Percentiles rank a stretch among this genome's conserved stretches.
These are phyloP conservation scores for Crypturellus tataupa DNA, from an alignment of 2,797 vertebrate species.

Conservation along the genomic window DNA sequence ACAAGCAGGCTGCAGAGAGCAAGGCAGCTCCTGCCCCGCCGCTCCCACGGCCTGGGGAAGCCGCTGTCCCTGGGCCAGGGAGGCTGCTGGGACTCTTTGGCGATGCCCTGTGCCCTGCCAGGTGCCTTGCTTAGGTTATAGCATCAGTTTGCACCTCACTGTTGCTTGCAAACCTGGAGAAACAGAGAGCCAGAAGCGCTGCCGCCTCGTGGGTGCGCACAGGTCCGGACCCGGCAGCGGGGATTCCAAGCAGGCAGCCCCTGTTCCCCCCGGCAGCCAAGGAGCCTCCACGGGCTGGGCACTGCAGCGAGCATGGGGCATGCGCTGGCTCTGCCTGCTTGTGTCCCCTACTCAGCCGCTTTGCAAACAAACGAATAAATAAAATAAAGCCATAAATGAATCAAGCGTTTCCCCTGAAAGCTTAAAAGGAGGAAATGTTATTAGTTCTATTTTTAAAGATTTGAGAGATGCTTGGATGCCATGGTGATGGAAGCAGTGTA, in stretches of 20 bases:
- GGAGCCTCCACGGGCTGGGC: too few relatives aligned
- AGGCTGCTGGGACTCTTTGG: background rate
- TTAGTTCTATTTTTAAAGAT: constrained; percentile 59
- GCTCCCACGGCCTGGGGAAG: background rate
- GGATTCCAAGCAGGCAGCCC: too few relatives aligned
- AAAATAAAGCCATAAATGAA: constrained; percentile 14
- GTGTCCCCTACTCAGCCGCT: background rate
- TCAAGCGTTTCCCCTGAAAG: background rate
- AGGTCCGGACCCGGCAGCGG: background rate
- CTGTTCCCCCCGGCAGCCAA: too few relatives aligned
- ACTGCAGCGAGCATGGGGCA: too few relatives aligned
- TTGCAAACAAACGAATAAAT: constrained; percentile 41
- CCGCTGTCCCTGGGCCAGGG: accelerated
- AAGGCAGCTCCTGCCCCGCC: too few relatives aligned
- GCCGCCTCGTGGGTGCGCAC: accelerated
- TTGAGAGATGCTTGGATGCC: background rate
- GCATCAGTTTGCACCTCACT: accelerated
- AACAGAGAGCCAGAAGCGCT: background rate
- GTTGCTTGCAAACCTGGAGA: accelerated
- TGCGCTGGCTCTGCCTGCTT: too few relatives aligned
- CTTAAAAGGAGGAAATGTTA: constrained; percentile 16
- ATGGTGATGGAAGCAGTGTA: constrained; percentile 33
- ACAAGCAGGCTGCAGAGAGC: too few relatives aligned
- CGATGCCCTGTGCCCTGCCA: accelerated
- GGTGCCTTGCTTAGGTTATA: accelerated